phyloP scores from a whole-genome alignment of 2,888 invertebrate species.

The Eupithecia tripunctaria region DNA sequence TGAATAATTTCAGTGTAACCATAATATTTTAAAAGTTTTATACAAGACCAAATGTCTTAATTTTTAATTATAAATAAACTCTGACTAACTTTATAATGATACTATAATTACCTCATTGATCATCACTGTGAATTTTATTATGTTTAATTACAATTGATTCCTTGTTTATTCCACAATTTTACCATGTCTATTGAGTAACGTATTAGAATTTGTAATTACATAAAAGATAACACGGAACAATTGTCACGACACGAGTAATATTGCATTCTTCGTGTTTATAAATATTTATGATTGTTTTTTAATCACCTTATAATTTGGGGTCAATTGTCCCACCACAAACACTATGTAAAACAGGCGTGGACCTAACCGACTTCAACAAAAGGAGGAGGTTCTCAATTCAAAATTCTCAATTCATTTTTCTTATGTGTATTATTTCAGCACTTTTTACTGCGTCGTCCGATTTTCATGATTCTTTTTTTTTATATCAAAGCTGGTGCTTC shows the following conservation, averaged over 20 bases:
- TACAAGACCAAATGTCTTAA: too few species aligned
- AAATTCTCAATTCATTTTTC: too few species aligned
- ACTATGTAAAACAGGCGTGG: background rate
- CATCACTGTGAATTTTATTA: background rate
- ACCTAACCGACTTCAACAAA: too few species aligned
- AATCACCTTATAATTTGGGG: background rate
- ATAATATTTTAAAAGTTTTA: background rate
- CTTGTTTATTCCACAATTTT: background rate
- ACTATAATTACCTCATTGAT: background rate
- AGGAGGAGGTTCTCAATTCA: too few species aligned
- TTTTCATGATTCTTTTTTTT: too few species aligned
- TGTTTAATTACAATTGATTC: background rate
- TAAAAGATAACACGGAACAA: background rate
- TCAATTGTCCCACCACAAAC: background rate
- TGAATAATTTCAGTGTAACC: too few species aligned
- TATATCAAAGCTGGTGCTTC: too few species aligned
- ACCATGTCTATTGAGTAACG: background rate
- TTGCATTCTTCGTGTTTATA: background rate
- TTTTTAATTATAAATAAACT: too few species aligned
- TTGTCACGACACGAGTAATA: constrained; percentile 9
- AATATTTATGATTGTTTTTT: background rate
- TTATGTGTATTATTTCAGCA: too few species aligned
- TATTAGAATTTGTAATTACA: background rate
- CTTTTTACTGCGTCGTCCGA: too few species aligned
- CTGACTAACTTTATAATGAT: background rate